phyloP scores from a whole-genome alignment of 2,797 vertebrate genomes.

The Smutsia gigantea region DNA sequence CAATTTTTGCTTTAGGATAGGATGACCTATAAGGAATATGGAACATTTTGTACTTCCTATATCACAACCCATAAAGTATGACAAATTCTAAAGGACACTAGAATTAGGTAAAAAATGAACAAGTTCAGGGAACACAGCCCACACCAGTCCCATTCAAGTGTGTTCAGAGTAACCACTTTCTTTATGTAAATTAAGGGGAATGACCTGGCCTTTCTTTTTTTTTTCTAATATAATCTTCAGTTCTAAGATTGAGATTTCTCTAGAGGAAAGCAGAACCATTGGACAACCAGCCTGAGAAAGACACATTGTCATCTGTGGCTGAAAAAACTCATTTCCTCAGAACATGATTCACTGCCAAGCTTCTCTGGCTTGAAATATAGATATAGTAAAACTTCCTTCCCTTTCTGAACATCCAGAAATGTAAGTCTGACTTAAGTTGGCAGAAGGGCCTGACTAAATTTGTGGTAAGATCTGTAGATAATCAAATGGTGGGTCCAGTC shows the following conservation, averaged over 20 bases:
- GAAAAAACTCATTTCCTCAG: slow-evolving; percentile 8
- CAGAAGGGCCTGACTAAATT: slow-evolving; percentile 28
- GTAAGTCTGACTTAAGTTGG: slow-evolving; percentile 6
- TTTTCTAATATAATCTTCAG: slow-evolving; percentile 32
- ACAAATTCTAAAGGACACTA: slow-evolving; percentile 12
- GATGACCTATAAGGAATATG: slow-evolving; percentile 5
- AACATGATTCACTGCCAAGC: neutral
- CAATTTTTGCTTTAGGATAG: slow-evolving; percentile 41
- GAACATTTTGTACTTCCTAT: neutral
- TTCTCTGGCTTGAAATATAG: slow-evolving; percentile 30
- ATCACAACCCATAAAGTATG: neutral
- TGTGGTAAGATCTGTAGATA: slow-evolving; percentile 21
- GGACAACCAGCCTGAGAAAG: neutral
- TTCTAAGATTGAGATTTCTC: neutral
- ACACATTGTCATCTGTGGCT: neutral
- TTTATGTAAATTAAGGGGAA: neutral
- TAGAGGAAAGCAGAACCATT: neutral
- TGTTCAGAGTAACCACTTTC: slow-evolving; percentile 7
- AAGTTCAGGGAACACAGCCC: neutral
- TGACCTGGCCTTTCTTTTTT: neutral
- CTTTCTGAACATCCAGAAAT: slow-evolving; percentile 33
- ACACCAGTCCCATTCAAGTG: neutral
- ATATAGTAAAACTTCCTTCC: neutral
- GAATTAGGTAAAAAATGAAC: slow-evolving; percentile 26
- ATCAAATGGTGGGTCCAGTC: neutral